Evolutionary conservation across 2,888 invertebrate species (phyloP).

Genomic region (Drosophila incognita): DNA sequence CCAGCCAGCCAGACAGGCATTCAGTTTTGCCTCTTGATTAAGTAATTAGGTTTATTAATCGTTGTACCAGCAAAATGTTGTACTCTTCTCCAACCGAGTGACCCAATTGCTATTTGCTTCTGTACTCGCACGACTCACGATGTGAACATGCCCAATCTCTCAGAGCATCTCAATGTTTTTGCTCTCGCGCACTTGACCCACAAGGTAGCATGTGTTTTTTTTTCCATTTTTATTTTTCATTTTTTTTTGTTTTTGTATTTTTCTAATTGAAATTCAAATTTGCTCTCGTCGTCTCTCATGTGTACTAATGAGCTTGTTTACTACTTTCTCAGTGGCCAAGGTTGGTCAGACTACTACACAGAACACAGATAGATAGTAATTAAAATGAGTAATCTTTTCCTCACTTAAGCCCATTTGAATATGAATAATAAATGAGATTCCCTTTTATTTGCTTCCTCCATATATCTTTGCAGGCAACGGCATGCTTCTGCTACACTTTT

Average conservation of each 20-base stretch:
- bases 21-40: constrained; percentile 55
- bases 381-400: constrained; percentile 65
- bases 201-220: constrained; percentile 58
- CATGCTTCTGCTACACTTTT: constrained; percentile 64
- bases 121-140: constrained; percentile 31
- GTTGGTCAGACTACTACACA: constrained; percentile 39
- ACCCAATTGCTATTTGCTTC: constrained; percentile 54
- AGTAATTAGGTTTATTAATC: constrained; percentile 74
- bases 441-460: constrained; percentile 43
- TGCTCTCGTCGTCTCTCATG: constrained; percentile 14
- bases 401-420: constrained; percentile 48
- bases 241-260: constrained; percentile 1
- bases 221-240: background rate
- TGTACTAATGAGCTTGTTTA: constrained; percentile 20
- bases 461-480: constrained; percentile 75
- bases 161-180: constrained; percentile 14
- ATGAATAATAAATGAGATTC: constrained; percentile 45
- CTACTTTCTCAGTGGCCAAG: constrained; percentile 45
- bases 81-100: constrained; percentile 57
- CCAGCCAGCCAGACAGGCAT: background rate
- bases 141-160: background rate
- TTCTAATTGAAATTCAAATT: background rate
- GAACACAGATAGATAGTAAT: constrained; percentile 34
- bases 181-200: constrained; percentile 70
- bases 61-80: constrained; percentile 47